Evolutionary conservation across 2,113 vertebrate genomes (phyloP), one percentile per base, ranked within the genome.

Genomic region (Prunella fulvescens): DNA sequence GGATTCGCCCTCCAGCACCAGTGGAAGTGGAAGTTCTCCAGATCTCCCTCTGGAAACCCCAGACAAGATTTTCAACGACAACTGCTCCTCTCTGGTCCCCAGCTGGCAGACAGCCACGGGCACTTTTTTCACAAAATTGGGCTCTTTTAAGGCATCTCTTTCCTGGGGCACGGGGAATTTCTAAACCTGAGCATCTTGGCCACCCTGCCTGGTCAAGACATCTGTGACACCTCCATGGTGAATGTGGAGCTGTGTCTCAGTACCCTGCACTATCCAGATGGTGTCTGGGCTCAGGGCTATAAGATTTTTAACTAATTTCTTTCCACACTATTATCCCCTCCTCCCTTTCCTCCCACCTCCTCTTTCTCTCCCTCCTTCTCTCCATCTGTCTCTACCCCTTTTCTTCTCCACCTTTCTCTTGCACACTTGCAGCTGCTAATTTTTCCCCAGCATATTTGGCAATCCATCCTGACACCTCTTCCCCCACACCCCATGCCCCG

Each of bases 341-440:
- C 92, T 86, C 91, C 88, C 85, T 96, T 88, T 90, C 91, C 96
- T 95, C 94, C 96, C 96, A 95, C 97, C 97, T 83, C 86, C 86
- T 89, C 72, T 79, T 90, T 91, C 44, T 91, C 89, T 90, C 95
- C 96, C 98, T 97, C 96, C 97, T 97, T 97, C 96, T 97, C 96
- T 97, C 98, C 98, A 98, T 98, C 98, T 98, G 97, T 97, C 97
- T 96, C 95, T 95, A 54, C 84, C 64, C 78, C 62, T 88, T 93
- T 94, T 92, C 87, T 92, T 92, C 88, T 86, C 94, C 92, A 93
- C 95, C 96, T 98, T 91, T 93, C 92, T 91, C 91, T 88, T 90
- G 95, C 96, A 96, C 88, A 73, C 96, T 96, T 97, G 97, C 96
- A 95, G 97, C 96, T 97, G 97, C 93, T 97, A 97, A 97, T 98